Conservation (phyloP, 2,113 vertebrate species). For the Pachyramphus minor region DNA sequence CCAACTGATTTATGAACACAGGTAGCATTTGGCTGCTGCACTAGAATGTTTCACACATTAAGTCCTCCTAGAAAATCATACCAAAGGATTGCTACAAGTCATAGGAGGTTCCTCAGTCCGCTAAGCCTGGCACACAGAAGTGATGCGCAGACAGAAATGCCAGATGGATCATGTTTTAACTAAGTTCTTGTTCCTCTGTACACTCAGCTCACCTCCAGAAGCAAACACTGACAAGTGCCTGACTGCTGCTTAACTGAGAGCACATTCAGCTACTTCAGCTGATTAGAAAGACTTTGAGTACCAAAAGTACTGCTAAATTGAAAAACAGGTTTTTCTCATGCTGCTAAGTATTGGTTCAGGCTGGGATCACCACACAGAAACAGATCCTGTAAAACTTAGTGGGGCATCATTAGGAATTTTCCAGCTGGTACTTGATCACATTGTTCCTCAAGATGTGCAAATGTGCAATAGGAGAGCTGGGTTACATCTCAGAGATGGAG, state of each 20-base stretch:
- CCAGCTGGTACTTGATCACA: background rate
- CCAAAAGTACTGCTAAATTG: background rate
- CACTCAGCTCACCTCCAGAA: background rate
- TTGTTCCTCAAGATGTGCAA: background rate
- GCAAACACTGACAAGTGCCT: background rate
- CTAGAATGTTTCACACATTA: background rate
- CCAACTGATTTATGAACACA: background rate
- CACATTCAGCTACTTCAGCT: fast-evolving
- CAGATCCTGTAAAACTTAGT: background rate
- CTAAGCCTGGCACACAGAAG: background rate
- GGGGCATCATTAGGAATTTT: background rate
- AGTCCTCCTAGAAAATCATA: background rate
- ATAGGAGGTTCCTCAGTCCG: fast-evolving
- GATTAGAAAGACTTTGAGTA: background rate
- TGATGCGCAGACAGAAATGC: background rate
- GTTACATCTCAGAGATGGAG: background rate
- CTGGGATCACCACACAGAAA: background rate
- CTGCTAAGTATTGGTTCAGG: background rate
- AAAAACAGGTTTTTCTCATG: background rate
- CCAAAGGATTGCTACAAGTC: background rate
- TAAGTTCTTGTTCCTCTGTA: background rate
- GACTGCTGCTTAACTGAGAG: background rate
- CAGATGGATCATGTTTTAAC: background rate
- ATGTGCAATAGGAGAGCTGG: background rate
- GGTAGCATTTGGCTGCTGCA: background rate